phyloP scores from a whole-genome alignment of 2,888 invertebrate genomes.

The Clistopyga incitator region DNA sequence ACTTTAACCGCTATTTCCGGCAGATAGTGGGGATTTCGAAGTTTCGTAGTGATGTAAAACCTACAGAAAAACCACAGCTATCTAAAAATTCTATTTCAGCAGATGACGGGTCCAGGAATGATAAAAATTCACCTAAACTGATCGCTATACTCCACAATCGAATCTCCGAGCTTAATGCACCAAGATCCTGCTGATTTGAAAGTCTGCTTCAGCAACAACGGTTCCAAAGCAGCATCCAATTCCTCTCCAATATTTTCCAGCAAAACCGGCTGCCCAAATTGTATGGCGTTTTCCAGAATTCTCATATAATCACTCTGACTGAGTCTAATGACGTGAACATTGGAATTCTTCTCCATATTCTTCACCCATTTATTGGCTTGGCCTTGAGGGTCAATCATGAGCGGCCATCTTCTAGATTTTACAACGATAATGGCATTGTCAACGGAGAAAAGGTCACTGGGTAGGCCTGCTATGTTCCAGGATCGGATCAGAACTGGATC shows the following conservation, averaged over 20 bases:
- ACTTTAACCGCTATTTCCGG: conserved; percentile 97
- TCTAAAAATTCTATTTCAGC: neutral
- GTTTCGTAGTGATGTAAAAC: conserved; percentile 96
- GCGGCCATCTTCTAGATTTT: conserved; percentile 95
- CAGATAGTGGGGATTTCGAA: conserved; percentile 96
- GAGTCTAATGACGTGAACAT: conserved; percentile 91
- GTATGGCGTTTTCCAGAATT: conserved; percentile 93
- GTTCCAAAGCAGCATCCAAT: conserved; percentile 95
- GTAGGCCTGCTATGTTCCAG: conserved; percentile 96
- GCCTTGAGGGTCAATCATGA: conserved; percentile 98
- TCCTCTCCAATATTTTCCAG: conserved; percentile 97
- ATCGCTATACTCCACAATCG: conserved; percentile 94
- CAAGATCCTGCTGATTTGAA: conserved; percentile 94
- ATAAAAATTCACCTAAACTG: conserved; percentile 89
- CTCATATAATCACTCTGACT: conserved; percentile 93
- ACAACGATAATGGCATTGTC: conserved; percentile 96
- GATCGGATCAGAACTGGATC: conserved; percentile 95
- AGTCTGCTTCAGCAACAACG: conserved; percentile 93
- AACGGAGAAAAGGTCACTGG: conserved; percentile 94
- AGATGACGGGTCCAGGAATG: neutral
- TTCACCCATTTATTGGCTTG: conserved; percentile 98
- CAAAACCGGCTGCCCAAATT: conserved; percentile 94
- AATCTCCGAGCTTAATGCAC: conserved; percentile 96
- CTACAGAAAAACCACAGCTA: conserved; percentile 83
- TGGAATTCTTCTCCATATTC: conserved; percentile 95